phyloP scores from a whole-genome alignment of 2,888 invertebrate species.

The Asteroscopus sphinx region DNA sequence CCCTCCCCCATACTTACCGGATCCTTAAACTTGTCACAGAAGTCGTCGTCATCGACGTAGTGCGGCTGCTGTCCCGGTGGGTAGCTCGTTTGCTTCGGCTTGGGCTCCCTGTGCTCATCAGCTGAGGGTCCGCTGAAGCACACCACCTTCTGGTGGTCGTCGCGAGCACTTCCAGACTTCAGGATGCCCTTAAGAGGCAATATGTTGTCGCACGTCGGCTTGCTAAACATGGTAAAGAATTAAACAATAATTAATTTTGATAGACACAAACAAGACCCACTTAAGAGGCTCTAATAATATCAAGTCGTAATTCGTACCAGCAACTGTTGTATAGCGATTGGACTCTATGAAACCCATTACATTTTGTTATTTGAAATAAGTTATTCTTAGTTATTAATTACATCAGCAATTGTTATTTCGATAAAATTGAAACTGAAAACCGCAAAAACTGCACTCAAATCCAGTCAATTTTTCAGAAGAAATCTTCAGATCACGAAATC shows the following conservation, averaged over 20 bases:
- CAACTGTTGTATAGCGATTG: not conserved
- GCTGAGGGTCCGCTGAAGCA: constrained; percentile 85
- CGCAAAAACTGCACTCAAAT: too few relatives aligned
- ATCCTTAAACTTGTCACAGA: constrained; percentile 75
- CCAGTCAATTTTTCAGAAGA: too few relatives aligned
- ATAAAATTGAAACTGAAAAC: too few relatives aligned
- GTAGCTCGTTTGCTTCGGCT: constrained; percentile 52
- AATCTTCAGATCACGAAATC: too few relatives aligned
- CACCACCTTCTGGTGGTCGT: constrained; percentile 85
- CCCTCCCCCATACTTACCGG: constrained; percentile 63
- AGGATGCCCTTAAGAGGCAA: constrained; percentile 83
- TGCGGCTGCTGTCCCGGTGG: constrained; percentile 78
- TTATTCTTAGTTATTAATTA: too few relatives aligned
- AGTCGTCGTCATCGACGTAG: constrained; percentile 74
- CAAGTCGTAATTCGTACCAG: not conserved
- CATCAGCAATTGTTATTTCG: too few relatives aligned
- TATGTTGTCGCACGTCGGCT: constrained; percentile 76
- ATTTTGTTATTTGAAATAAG: too few relatives aligned
- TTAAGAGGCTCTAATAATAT: not conserved
- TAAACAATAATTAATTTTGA: constrained; percentile 1
- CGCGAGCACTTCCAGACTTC: constrained; percentile 78
- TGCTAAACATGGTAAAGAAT: constrained; percentile 62
- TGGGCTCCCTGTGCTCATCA: constrained; percentile 68
- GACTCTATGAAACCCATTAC: not conserved
- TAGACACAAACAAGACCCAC: not conserved